Percentiles rank a stretch among this genome's conserved stretches.
Conservation (phyloP, 1,140 invertebrate species). For the Drosophila arawakana region DNA sequence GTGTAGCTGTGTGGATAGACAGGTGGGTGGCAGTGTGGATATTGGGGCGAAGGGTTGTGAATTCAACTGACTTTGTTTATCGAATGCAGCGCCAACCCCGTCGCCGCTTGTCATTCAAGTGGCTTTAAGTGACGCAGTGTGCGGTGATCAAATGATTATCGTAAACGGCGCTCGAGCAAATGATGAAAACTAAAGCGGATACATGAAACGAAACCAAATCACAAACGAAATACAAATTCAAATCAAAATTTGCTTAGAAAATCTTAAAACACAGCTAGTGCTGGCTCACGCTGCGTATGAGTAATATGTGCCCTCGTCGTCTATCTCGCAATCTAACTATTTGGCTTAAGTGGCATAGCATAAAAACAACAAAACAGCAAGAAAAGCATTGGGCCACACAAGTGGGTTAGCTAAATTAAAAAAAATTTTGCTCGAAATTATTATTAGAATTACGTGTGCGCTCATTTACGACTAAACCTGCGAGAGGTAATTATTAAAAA, state of each 20-base stretch:
- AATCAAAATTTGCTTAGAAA: conserved; percentile 8
- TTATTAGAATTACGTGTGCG: conserved; percentile 65
- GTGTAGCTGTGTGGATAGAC: not conserved
- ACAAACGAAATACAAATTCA: conserved; percentile 14
- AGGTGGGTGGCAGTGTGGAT: not conserved
- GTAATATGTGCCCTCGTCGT: conserved; percentile 40
- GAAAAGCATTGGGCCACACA: conserved; percentile 8
- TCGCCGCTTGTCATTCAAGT: conserved; percentile 23
- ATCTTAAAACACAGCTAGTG: not conserved
- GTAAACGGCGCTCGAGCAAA: conserved; percentile 8
- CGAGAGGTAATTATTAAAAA: conserved; percentile 52
- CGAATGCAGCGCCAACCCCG: conserved; percentile 27
- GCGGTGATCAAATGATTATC: conserved; percentile 26
- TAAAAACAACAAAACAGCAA: conserved; percentile 6
- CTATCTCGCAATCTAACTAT: not conserved
- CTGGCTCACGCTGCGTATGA: conserved; percentile 64
- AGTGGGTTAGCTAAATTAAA: conserved; percentile 58
- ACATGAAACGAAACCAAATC: not conserved
- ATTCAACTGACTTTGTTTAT: conserved; percentile 33
- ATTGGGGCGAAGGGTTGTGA: too few relatives aligned
- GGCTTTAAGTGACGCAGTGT: conserved; percentile 34
- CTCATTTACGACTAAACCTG: conserved; percentile 48
- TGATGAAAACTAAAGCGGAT: not conserved
- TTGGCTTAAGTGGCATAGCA: conserved; percentile 32
- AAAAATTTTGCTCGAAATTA: conserved; percentile 53